Evolutionary conservation across 2,888 invertebrate species (phyloP).

Genomic region (Strigamia crassipes): DNA sequence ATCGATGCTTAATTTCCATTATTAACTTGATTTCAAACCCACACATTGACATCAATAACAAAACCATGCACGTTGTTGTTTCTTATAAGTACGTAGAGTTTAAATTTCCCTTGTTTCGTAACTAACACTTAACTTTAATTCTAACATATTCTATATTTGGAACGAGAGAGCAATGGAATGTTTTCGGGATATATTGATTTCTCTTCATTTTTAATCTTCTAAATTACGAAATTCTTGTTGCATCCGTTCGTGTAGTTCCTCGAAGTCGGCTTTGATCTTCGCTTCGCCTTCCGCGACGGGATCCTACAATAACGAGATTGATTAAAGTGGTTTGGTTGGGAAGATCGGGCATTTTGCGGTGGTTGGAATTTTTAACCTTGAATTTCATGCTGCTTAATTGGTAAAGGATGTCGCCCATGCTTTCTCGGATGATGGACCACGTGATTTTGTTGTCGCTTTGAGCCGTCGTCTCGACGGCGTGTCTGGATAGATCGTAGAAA

Average conservation of each 20-base stretch:
- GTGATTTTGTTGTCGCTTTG: constrained; percentile 99
- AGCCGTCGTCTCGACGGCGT: constrained; percentile 96
- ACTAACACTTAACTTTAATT: neutral
- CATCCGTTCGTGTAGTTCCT: constrained; percentile 95
- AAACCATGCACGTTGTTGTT: neutral
- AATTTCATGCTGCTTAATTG: constrained; percentile 99
- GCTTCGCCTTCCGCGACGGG: constrained; percentile 97
- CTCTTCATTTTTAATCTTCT: constrained; percentile 76
- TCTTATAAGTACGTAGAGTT: neutral
- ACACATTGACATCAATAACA: neutral
- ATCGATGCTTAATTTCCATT: neutral
- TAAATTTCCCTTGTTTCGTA: neutral
- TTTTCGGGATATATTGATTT: neutral
- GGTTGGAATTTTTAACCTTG: too few relatives aligned
- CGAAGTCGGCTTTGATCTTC: constrained; percentile 95
- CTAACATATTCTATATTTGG: neutral
- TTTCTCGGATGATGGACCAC: constrained; percentile 96
- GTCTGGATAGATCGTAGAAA: constrained; percentile 97
- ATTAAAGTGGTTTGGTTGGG: too few relatives aligned
- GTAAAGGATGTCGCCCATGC: constrained; percentile 94
- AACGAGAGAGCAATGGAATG: neutral
- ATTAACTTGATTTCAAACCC: neutral
- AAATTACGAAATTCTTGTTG: constrained; percentile 97
- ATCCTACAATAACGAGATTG: constrained; percentile 78
- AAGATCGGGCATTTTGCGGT: too few relatives aligned